Percentiles rank a stretch among this genome's conserved stretches.
Evolutionary conservation across 2,113 vertebrate genomes (phyloP).

Genomic region (Ariopsis seemanni): DNA sequence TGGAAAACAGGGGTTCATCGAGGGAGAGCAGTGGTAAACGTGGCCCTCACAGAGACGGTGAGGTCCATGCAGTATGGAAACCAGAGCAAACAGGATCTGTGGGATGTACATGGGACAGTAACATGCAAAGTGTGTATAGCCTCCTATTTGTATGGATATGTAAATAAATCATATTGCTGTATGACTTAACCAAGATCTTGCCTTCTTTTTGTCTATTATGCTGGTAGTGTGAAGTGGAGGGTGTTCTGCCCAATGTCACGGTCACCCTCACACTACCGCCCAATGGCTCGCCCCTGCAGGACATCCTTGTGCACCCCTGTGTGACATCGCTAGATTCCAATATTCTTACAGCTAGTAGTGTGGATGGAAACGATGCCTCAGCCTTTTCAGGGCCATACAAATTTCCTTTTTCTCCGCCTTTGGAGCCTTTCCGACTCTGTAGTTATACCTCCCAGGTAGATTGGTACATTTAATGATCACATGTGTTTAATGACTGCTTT

Average conservation of each 20-base stretch:
- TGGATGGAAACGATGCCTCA: conserved; percentile 78
- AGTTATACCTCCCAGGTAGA: conserved; percentile 93
- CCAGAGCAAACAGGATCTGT: conserved; percentile 78
- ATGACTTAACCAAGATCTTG: conserved; percentile 4
- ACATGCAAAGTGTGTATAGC: conserved; percentile 84
- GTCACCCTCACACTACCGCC: conserved; percentile 84
- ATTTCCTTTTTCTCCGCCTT: conserved; percentile 88
- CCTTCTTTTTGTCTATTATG: conserved; percentile 23
- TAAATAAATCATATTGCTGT: background rate
- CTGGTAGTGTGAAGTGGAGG: conserved; percentile 89
- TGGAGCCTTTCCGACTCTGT: conserved; percentile 87
- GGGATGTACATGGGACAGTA: conserved; percentile 89
- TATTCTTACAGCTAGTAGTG: conserved; percentile 83
- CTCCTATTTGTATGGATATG: conserved; percentile 13
- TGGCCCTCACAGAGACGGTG: conserved; percentile 84
- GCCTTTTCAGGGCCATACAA: conserved; percentile 89
- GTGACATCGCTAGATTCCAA: conserved; percentile 87
- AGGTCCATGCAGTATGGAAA: conserved; percentile 89
- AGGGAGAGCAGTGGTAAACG: conserved; percentile 84
- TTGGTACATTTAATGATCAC: background rate
- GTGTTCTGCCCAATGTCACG: conserved; percentile 83
- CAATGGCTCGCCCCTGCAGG: conserved; percentile 89
- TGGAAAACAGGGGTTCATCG: conserved; percentile 84
- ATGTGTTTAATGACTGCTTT: background rate
- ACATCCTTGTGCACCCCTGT: conserved; percentile 88